These are phyloP conservation scores for Whitmania pigra DNA, from an alignment of 1,140 invertebrate species.

Conservation along the genomic window DNA sequence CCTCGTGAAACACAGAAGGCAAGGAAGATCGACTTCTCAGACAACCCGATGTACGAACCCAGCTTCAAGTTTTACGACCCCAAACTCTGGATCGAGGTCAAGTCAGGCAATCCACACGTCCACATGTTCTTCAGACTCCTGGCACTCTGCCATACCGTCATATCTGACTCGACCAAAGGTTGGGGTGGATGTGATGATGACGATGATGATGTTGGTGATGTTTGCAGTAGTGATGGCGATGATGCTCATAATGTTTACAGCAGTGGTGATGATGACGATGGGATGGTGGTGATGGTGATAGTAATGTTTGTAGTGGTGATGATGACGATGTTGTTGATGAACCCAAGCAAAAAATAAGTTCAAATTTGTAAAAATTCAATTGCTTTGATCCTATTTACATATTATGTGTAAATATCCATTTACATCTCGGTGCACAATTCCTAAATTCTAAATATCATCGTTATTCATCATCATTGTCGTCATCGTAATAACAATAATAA, in stretches of 20 bases:
- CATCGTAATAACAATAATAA: no score
- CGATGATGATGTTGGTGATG: background rate
- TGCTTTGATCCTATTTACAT: no score
- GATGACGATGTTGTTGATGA: no score
- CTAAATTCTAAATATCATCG: background rate
- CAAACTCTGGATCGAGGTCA: slow-evolving; percentile 68
- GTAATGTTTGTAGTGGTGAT: background rate
- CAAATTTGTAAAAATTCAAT: no score
- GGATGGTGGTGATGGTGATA: background rate
- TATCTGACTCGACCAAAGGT: slow-evolving; percentile 58
- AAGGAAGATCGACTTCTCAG: slow-evolving; percentile 76
- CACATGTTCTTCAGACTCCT: slow-evolving; percentile 79
- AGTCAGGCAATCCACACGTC: slow-evolving; percentile 54
- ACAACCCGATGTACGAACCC: slow-evolving; percentile 76
- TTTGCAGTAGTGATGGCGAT: background rate
- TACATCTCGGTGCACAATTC: no score
- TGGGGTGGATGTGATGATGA: background rate
- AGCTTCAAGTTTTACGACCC: slow-evolving; percentile 88
- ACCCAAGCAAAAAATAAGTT: no score
- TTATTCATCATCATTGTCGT: no score
- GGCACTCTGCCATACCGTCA: slow-evolving; percentile 93
- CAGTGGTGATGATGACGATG: no score
- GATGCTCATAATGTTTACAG: background rate
- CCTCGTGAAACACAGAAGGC: slow-evolving; percentile 48
- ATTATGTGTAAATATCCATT: no score